A percentile compares a stretch with the other conserved stretches of the same genome.
These are phyloP conservation scores for Lepus europaeus DNA, from an alignment of 2,113 vertebrate genomes.

Conservation along the genomic window DNA sequence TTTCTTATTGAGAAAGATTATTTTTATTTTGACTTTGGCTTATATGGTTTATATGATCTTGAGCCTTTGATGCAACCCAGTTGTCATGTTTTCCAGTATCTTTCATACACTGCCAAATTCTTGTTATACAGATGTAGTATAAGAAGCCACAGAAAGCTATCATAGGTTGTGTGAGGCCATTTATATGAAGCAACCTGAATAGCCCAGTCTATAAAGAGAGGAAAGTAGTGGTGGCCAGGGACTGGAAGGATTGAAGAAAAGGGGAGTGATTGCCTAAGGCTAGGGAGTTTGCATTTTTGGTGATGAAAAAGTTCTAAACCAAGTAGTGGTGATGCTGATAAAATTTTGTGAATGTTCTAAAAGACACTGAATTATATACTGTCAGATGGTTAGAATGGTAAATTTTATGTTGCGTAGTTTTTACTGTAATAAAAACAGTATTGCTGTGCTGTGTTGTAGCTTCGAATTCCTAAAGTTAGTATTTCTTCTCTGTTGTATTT, in stretches of 20 bases:
- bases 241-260: neutral
- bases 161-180: neutral
- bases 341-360: conserved; percentile 44
- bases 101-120: conserved; percentile 15
- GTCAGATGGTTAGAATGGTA: conserved; percentile 48
- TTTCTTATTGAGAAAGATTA: conserved; percentile 29
- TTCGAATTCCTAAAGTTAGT: conserved; percentile 38
- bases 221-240: neutral
- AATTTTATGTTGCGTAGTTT: conserved; percentile 54
- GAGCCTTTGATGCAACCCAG: neutral
- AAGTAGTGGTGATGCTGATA: neutral
- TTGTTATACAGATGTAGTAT: conserved; percentile 5
- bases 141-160: conserved; percentile 16
- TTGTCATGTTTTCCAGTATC: conserved; percentile 38
- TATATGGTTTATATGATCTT: neutral
- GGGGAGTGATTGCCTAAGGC: neutral
- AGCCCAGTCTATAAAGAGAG: neutral
- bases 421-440: conserved; percentile 42
- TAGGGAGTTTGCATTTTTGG: conserved; percentile 12
- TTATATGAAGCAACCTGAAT: neutral
- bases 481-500: conserved; percentile 72
- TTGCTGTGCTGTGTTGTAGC: conserved; percentile 21
- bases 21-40: conserved; percentile 45
- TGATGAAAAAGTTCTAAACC: conserved; percentile 41
- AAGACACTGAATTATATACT: neutral